Percentiles rank a stretch among this genome's conserved stretches.
These are phyloP conservation scores for Diaprepes abbreviatus DNA, from an alignment of 2,888 invertebrate genomes.

Conservation along the genomic window DNA sequence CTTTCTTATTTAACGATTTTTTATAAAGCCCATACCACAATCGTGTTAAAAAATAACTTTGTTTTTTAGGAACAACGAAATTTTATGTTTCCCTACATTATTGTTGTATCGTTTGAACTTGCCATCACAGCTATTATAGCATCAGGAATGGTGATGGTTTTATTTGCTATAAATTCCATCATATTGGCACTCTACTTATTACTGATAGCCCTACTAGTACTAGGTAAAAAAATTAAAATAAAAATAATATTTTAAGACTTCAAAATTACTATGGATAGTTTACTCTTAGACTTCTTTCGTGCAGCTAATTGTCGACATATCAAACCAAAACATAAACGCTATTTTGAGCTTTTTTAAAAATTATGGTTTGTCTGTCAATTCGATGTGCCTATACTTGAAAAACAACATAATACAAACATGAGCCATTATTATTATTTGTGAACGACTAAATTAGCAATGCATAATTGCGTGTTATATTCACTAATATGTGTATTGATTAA, in stretches of 20 bases:
- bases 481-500: no score
- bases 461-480: no score
- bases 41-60: no score
- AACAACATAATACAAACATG: no score
- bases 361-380: neutral
- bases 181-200: slow-evolving; percentile 1
- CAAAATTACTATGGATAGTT: neutral
- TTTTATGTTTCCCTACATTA: slow-evolving; percentile 30
- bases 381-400: no score
- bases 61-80: slow-evolving; percentile 17
- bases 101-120: slow-evolving; percentile 26
- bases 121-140: slow-evolving; percentile 12
- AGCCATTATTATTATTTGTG: no score
- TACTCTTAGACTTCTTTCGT: no score
- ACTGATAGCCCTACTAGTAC: neutral
- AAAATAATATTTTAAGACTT: neutral
- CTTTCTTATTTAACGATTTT: neutral
- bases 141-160: slow-evolving; percentile 21
- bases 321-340: no score
- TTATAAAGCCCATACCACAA: no score
- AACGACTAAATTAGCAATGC: no score
- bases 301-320: no score
- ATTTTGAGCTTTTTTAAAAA: neutral
- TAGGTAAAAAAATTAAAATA: slow-evolving; percentile 19
- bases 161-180: slow-evolving; percentile 9